Evolutionary conservation across 2,888 invertebrate species (phyloP), one percentile per base, ranked within the genome.

Genomic region (Ophioninae sp.): DNA sequence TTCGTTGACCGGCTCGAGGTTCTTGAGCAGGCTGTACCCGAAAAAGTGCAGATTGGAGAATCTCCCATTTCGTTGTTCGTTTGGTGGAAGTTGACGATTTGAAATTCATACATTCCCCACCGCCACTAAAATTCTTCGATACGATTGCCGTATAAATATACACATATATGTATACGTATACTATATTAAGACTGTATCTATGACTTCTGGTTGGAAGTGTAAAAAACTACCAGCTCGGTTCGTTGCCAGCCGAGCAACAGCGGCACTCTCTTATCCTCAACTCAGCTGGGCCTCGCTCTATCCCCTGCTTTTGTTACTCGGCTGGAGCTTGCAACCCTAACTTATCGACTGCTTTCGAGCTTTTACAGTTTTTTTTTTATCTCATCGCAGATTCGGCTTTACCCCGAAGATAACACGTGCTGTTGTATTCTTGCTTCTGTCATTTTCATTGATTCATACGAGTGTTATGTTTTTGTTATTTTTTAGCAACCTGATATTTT

Each of bases 321-420:
- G 67, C 67, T 68, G 74, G 88, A 90, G 89, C 89, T 91, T 91
- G 91, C 91, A 91, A 88, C 88, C 74, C 89, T 87, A 87, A 89
- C 88, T 91, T 91, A 91, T 88, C 91, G 91, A 90, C 89, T 86
- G 91, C 91, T 91, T 91, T 86, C 86, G 87, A 89, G 89, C 78
- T 81, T 84, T 68, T 78, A 23, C 44, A 20, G 68, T 65, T 57
- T 61, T 57, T n/a, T 44, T 41, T 62, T 39, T 21, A 39, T n/a
- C 7, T 70, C 37, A 69, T 23, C 59, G 56, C 8, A 50, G 39
- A 20, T 30, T 44, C 30, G 56, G 30, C 30, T 37, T 50, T 30
- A 30, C 17, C 57, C 44, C 61, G 67, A n/a, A 67, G 73, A 59
- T 61, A 79, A 72, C 68, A 69, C 69, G 77, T 59, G 61, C 30